Evolutionary conservation across 2,888 invertebrate genomes (phyloP).

Genomic region (Hypsopygia costalis): DNA sequence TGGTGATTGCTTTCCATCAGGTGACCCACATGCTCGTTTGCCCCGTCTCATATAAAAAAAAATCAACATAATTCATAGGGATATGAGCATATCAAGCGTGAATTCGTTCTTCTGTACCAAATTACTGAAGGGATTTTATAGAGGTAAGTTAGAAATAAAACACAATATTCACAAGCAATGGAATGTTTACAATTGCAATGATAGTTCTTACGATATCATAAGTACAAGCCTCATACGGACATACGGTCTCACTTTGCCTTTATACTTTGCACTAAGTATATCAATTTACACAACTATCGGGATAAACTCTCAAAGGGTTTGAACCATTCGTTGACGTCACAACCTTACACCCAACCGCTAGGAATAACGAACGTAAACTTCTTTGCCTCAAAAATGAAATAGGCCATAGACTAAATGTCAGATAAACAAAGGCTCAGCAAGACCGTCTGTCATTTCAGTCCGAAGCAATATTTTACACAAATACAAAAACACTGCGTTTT

Average conservation of each 20-base stretch:
- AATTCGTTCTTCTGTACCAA: too few species aligned
- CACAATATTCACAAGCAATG: constrained; percentile 66
- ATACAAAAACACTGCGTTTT: constrained; percentile 54
- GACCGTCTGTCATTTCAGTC: constrained; percentile 45
- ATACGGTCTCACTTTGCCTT: constrained; percentile 44
- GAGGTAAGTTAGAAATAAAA: constrained; percentile 56
- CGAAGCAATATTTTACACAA: constrained; percentile 49
- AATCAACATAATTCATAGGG: too few species aligned
- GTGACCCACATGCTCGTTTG: too few species aligned
- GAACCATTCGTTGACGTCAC: constrained; percentile 46
- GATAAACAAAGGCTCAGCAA: constrained; percentile 27
- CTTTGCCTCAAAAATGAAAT: constrained; percentile 7
- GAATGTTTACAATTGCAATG: constrained; percentile 77
- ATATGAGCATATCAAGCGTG: too few species aligned
- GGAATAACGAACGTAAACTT: constrained; percentile 7
- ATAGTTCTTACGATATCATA: constrained; percentile 58
- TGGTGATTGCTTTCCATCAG: too few species aligned
- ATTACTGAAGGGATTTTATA: too few species aligned
- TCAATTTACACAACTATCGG: constrained; percentile 13
- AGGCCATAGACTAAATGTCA: constrained; percentile 10
- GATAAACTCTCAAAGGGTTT: constrained; percentile 29
- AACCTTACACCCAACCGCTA: constrained; percentile 30
- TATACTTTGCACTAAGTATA: constrained; percentile 21
- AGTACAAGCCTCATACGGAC: constrained; percentile 43
- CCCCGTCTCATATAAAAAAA: too few species aligned